phyloP scores from a whole-genome alignment of 2,113 vertebrate species.

The human region DNA sequence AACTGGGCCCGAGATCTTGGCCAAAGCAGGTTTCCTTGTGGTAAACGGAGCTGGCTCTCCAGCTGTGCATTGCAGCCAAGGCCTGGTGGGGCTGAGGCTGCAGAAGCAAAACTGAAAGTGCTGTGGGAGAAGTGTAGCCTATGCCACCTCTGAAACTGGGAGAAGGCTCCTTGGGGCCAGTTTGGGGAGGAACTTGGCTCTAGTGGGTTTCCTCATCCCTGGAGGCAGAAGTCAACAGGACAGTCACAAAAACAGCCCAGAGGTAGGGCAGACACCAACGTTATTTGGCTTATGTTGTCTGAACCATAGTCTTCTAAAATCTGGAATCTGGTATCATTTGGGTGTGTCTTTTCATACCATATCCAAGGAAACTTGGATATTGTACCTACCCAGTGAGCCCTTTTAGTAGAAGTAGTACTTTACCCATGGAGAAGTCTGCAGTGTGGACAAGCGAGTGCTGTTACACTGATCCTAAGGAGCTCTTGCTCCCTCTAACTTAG shows the following conservation, averaged over 20 bases:
- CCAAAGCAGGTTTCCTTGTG: slow-evolving; percentile 56
- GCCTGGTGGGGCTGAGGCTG: slow-evolving; percentile 4
- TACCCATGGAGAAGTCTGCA: not conserved
- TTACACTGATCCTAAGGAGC: not conserved
- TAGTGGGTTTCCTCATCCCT: not conserved
- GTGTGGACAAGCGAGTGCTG: not conserved
- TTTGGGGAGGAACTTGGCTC: not conserved
- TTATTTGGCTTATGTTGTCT: not conserved
- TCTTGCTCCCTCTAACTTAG: not conserved
- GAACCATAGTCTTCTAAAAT: not conserved
- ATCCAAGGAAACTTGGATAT: not conserved
- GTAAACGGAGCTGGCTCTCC: slow-evolving; percentile 62
- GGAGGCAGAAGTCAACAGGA: not conserved
- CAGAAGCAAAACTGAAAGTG: slow-evolving; percentile 64
- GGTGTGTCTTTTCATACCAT: not conserved
- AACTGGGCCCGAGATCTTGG: slow-evolving; percentile 57
- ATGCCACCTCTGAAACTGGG: not conserved
- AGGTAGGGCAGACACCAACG: not conserved
- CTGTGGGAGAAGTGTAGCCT: not conserved
- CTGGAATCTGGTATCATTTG: not conserved
- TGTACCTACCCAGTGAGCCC: not conserved
- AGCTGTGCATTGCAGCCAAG: slow-evolving; percentile 16
- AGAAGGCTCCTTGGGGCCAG: not conserved
- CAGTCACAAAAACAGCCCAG: not conserved
- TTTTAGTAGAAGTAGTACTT: not conserved